Evolutionary conservation across 2,113 vertebrate genomes (phyloP), one percentile per base, ranked within the genome.

Genomic region (Entomyzon cyanotis): DNA sequence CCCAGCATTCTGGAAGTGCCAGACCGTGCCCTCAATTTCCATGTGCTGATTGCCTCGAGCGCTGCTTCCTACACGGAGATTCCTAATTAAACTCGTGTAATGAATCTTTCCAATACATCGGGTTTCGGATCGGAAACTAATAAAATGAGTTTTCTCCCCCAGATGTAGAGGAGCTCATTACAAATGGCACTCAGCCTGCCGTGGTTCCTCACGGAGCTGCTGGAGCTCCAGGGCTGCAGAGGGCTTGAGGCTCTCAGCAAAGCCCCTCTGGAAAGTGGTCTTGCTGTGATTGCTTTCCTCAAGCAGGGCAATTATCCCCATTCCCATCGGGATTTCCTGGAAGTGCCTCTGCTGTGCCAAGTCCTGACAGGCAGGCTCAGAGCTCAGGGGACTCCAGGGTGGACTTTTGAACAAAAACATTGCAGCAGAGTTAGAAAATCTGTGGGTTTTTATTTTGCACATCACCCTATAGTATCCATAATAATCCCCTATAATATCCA

Each of bases 191-290:
- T 1, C 11, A 20, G 31, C 12, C 18, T 19, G 19, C 20, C 12
- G 10, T 1, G 14, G 12, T 12, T 76, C 30, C 76, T 63, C 23
- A 2, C 10, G 37, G 37, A 5, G 49, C 85, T 77, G 7, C 60
- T 35, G 64, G 42, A 22, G 24, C 33, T 15, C 13, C 46, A 27
- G 15, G 44, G 50, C 12, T 15, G 6, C 52, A 18, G 79, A 42
- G 39, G 44, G 42, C 7, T 9, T 0, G 1, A 25, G 52, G 52
- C 24, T 15, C 4, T 14, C 31, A 47, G 50, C 49, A 8, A 2
- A 4, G 33, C 15, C 42, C 42, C 42, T 44, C 44, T 19, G 44
- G 44, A 44, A 44, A 44, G 18, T 44, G 31, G 35, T 20, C 18
- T 53, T 55, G 25, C 41, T 12, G 9, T 12, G 63, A 6, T 18